Evolutionary conservation across 2,113 vertebrate genomes (phyloP), one percentile per base, ranked within the genome.

Genomic region (Tyrannus savana): DNA sequence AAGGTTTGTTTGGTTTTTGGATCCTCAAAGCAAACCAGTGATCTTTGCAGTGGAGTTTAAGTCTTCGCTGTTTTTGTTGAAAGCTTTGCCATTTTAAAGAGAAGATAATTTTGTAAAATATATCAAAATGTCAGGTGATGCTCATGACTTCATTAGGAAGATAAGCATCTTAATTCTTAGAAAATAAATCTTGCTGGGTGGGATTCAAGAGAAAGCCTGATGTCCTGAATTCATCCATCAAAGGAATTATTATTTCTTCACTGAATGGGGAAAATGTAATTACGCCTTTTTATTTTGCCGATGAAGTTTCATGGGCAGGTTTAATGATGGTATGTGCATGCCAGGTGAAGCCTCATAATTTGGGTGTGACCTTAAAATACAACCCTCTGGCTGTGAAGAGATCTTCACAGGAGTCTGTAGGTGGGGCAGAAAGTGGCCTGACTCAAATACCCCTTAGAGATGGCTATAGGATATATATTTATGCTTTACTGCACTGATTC

Each of bases 321-420:
- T 97, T 97, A 91, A 94, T 96, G 77, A 94, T 33, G 89, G 62
- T 96, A 84, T 89, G 80, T 96, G 84, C 74, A 58, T 95, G 93
- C 91, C 94, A 95, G 74, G 74, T 96, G 74, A 96, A 84, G 94
- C 89, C 81, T 96, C 87, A 73, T 91, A 91, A 93, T 96, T 94
- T 96, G 95, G 96, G 96, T 91, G 95, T 97, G 94, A 96, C 93
- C 91, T 95, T 89, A 96, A 96, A 97, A 96, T 83, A 96, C 71
- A 97, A 39, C 87, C 96, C 96, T 97, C 95, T 96, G 96, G 96
- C 95, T 94, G 94, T 93, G 69, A 73, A 73, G 95, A 97, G 89
- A 69, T 85, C 74, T 93, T 96, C 81, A 82, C n/a, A 96, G 91
- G 87, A 95, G 74, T 84, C 60, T 94, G 66, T 82, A 82, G 96